Evolutionary conservation across 1,140 invertebrate species (phyloP), one percentile per base, ranked within the genome.

Genomic region (Acromyrmex echinatior): DNA sequence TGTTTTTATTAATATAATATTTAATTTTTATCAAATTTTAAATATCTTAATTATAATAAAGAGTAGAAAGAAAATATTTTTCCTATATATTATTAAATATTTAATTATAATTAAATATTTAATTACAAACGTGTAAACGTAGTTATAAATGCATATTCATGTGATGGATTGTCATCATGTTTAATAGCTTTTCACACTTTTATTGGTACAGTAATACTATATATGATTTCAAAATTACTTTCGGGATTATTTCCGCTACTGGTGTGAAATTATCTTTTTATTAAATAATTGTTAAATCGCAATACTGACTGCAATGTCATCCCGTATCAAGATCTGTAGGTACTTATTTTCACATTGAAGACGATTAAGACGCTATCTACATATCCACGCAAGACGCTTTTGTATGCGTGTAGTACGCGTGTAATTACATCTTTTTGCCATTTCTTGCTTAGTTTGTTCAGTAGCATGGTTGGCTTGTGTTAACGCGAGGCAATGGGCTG

Each of bases 381-480:
- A 16, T 71, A 39, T 71, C n/a, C 35, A 49, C 31, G 31, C 49
- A 35, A 51, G 6, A 25, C 14, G 51, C 35, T 35, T 81, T 81
- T 71, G 79, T 71, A 16, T 65, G 51, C 31, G 21, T 53, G 6
- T 62, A 35, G 78, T 49, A 28, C 53, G 14, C 51, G 31, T 31
- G 76, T 60, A 63, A 56, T 87, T 85, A 63, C 35, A 31, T 74
- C 51, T 31, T 86, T 86, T 78, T 88, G 81, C 62, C 71, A 51
- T 74, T 76, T 87, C 78, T 56, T 25, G 49, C 65, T 70, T 71
- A 81, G 65, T 58, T 58, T 58, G 51, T 49, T 12, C 16, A 58
- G 58, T 1, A 18, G 51, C 53, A 49, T 60, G 70, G 25, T 25
- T 73, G 60, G 84, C 80, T 88, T 58, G 80, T 60, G 45, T 31